Evolutionary conservation across 2,888 invertebrate genomes (phyloP).

Genomic region (Biston betularia): DNA sequence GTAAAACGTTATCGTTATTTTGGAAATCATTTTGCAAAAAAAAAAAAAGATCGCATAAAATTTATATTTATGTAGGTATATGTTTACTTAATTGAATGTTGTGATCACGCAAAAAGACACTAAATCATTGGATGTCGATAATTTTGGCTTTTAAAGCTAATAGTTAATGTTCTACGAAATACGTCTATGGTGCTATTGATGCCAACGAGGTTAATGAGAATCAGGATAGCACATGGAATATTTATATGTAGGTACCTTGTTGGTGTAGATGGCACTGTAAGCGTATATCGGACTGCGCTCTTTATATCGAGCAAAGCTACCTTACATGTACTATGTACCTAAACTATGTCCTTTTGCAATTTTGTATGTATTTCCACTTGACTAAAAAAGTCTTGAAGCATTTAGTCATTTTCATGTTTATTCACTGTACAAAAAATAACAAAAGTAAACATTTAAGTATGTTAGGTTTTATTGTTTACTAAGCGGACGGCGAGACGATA

Average conservation of each 20-base stretch:
- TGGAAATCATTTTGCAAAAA: conserved; percentile 9
- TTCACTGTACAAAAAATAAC: background rate
- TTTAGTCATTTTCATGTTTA: background rate
- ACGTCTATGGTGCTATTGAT: too few species aligned
- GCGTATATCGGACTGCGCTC: too few species aligned
- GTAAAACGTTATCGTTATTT: background rate
- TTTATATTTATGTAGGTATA: background rate
- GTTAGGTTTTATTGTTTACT: too few species aligned
- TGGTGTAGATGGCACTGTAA: too few species aligned
- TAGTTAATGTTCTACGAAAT: background rate
- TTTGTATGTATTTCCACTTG: background rate
- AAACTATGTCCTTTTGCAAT: background rate
- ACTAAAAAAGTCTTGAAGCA: background rate
- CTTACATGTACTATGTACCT: background rate
- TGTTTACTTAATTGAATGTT: conserved; percentile 4
- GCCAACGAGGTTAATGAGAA: too few species aligned
- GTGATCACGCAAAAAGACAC: conserved; percentile 14
- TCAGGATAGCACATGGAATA: too few species aligned
- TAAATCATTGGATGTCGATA: conserved; percentile 5
- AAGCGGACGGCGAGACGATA: too few species aligned
- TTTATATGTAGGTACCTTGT: too few species aligned
- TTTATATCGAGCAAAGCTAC: background rate
- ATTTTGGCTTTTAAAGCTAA: conserved; percentile 14
- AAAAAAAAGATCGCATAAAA: background rate
- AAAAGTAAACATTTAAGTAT: too few species aligned